phyloP scores from a whole-genome alignment of 2,113 vertebrate genomes.

The Engystomops pustulosus region DNA sequence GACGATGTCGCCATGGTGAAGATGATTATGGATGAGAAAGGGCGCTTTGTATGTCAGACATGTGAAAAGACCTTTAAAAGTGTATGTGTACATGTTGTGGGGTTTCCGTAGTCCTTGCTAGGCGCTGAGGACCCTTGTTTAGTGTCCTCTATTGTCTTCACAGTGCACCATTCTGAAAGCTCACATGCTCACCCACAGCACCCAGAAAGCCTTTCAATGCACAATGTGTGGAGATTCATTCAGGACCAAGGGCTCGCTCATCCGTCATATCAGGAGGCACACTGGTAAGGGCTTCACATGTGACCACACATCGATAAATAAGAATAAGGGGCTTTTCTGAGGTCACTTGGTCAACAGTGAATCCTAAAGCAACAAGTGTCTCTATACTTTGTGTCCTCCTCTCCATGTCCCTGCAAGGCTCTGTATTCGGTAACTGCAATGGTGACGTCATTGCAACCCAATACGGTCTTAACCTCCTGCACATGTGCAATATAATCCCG shows the following conservation, averaged over 20 bases:
- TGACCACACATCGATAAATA: not conserved
- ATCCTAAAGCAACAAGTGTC: no score
- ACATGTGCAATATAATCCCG: no score
- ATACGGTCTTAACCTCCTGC: no score
- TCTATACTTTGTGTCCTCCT: no score
- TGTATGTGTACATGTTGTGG: conserved; percentile 68
- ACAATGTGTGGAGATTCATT: conserved; percentile 89
- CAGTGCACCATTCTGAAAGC: conserved; percentile 95
- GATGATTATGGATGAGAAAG: conserved; percentile 84
- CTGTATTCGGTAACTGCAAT: no score
- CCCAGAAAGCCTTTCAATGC: conserved; percentile 92
- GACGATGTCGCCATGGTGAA: conserved; percentile 74
- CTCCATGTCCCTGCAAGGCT: no score
- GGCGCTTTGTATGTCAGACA: conserved; percentile 85
- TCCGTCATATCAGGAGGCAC: conserved; percentile 94
- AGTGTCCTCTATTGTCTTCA: not conserved
- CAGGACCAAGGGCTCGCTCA: conserved; percentile 95
- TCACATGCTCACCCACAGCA: conserved; percentile 94
- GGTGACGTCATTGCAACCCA: no score
- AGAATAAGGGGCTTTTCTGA: no score
- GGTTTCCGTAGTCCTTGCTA: not conserved
- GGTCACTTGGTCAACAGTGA: no score
- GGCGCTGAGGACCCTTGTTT: not conserved
- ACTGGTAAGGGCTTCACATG: conserved; percentile 78
- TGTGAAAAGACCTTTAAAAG: conserved; percentile 98